Conservation (phyloP, 2,113 vertebrate species). For the Notarius quadriscutis region DNA sequence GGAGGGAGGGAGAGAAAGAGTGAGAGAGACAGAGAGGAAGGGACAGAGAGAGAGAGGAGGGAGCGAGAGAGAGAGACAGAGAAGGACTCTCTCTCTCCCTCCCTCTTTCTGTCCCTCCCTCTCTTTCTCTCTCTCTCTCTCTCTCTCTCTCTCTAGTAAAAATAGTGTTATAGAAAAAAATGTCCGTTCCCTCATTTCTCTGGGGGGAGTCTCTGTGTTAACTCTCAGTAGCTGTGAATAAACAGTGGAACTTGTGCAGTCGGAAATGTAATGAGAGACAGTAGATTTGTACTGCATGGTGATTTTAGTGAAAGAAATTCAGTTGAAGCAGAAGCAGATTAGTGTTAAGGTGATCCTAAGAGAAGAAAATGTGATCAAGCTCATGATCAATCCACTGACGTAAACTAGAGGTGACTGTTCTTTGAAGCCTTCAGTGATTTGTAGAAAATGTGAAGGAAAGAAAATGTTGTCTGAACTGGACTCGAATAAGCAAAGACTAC, state of each 20-base stretch:
- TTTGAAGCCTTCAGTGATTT: not conserved
- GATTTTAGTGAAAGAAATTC: not conserved
- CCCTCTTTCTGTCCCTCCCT: too few relatives aligned
- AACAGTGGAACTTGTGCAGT: not conserved
- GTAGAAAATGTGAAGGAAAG: not conserved
- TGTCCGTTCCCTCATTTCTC: not conserved
- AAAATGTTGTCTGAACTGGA: not conserved
- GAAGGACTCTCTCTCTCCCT: too few relatives aligned
- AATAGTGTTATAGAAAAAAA: not conserved
- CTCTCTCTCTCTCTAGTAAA: not conserved
- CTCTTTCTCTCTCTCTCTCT: too few relatives aligned
- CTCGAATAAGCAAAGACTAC: too few relatives aligned
- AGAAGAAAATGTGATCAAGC: not conserved
- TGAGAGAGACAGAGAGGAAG: too few relatives aligned
- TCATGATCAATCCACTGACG: not conserved
- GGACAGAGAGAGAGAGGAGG: too few relatives aligned
- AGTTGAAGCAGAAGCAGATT: not conserved
- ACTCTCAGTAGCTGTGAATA: not conserved
- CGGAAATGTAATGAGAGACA: not conserved
- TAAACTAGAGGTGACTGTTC: not conserved
- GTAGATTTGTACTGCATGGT: not conserved
- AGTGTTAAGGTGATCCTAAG: not conserved
- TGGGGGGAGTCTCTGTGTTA: not conserved
- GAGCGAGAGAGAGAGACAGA: too few relatives aligned
- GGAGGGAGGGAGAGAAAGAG: too few relatives aligned